Evolutionary conservation across 2,888 invertebrate genomes (phyloP).

Genomic region (Megamerina dolium): DNA sequence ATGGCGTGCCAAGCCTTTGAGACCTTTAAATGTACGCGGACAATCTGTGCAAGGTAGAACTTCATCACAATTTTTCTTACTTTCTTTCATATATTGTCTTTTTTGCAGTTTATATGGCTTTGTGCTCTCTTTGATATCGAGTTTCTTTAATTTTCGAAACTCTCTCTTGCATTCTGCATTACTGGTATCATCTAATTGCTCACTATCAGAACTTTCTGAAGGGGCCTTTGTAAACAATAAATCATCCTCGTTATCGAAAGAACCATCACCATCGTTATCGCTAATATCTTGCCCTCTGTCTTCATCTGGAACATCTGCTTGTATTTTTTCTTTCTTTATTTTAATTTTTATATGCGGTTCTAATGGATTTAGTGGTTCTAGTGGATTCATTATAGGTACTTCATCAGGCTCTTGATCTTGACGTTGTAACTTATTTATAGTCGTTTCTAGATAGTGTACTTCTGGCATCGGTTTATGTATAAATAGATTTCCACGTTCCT

Average conservation of each 20-base stretch:
- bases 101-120: no score
- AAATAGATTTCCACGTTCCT: conserved; percentile 17
- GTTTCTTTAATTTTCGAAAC: no score
- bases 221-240: no score
- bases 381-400: neutral
- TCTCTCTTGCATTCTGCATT: neutral
- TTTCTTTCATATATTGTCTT: no score
- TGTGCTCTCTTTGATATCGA: neutral
- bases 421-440: conserved; percentile 19
- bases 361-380: conserved; percentile 1
- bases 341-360: conserved; percentile 8
- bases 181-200: no score
- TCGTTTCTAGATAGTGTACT: conserved; percentile 28
- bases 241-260: conserved; percentile 9
- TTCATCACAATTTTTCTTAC: neutral
- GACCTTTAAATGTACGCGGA: conserved; percentile 11
- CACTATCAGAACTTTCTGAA: neutral
- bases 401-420: neutral
- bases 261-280: conserved; percentile 18
- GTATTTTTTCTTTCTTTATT: conserved; percentile 20
- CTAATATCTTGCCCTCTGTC: conserved; percentile 8
- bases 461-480: conserved; percentile 21
- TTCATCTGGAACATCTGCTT: conserved; percentile 1
- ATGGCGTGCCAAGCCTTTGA: conserved; percentile 19
- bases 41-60: neutral